A percentile compares a stretch with the other conserved stretches of the same genome.
These are phyloP conservation scores for Zelostemma sp. DNA, from an alignment of 1,140 invertebrate species.

Conservation along the genomic window DNA sequence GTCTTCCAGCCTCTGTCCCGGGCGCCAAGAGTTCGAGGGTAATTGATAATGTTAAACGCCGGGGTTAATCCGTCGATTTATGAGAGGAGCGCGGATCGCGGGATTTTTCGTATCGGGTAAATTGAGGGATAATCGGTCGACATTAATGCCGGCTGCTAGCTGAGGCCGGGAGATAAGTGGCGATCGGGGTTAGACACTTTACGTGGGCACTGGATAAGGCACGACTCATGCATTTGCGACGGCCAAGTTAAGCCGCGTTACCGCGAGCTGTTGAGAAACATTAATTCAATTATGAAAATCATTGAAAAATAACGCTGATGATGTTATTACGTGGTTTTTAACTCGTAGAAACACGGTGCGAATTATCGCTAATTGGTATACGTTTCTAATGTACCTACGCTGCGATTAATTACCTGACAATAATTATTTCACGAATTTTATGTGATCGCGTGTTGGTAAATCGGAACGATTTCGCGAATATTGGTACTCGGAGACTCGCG, in stretches of 20 bases:
- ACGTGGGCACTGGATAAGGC: slow-evolving; percentile 26
- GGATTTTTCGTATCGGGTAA: slow-evolving; percentile 56
- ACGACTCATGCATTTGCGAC: slow-evolving; percentile 37
- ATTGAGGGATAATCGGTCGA: slow-evolving; percentile 65
- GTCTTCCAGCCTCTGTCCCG: slow-evolving; percentile 7
- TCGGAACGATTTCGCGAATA: too few relatives aligned
- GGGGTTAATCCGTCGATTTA: slow-evolving; percentile 68
- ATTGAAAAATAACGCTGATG: neutral
- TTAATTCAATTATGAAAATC: neutral
- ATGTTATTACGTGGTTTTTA: neutral
- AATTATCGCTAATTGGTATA: neutral
- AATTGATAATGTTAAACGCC: slow-evolving; percentile 68
- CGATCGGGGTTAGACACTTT: slow-evolving; percentile 32
- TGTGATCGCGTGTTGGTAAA: too few relatives aligned
- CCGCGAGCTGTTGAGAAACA: slow-evolving; percentile 1
- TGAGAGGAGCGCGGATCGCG: slow-evolving; percentile 50
- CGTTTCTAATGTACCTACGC: too few relatives aligned
- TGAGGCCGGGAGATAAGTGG: slow-evolving; percentile 30
- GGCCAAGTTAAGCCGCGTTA: too few relatives aligned
- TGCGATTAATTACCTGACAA: neutral
- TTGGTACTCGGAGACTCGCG: neutral
- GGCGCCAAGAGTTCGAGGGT: slow-evolving; percentile 26
- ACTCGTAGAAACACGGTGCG: neutral
- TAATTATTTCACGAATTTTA: too few relatives aligned
- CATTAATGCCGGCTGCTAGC: slow-evolving; percentile 30